phyloP scores from a whole-genome alignment of 1,140 invertebrate genomes.

The Centruroides vittatus region DNA sequence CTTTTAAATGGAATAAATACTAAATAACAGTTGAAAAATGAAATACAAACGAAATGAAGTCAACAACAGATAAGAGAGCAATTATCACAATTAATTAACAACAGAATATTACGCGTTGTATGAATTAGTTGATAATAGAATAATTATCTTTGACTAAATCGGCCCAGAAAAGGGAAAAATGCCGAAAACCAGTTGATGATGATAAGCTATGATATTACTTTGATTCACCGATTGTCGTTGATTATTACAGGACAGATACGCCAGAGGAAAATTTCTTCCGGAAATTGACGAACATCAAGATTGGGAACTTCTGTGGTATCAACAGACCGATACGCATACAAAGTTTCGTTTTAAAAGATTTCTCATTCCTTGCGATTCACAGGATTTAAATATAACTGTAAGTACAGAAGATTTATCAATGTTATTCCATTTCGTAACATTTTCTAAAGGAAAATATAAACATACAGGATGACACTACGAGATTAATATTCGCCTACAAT shows the following conservation, averaged over 20 bases:
- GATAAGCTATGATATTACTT: too few relatives aligned
- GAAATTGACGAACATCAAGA: conserved; percentile 19
- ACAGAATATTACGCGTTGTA: too few relatives aligned
- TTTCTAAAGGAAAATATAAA: not conserved
- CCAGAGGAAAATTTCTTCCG: conserved; percentile 17
- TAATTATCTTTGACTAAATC: too few relatives aligned
- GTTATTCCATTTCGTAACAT: not conserved
- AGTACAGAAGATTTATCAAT: not conserved
- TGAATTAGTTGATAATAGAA: too few relatives aligned
- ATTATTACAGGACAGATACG: conserved; percentile 19
- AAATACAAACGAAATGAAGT: too few relatives aligned
- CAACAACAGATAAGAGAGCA: too few relatives aligned
- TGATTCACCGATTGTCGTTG: not conserved
- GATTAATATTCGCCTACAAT: conserved; percentile 22
- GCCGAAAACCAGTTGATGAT: too few relatives aligned
- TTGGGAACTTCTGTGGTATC: conserved; percentile 19
- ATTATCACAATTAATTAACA: too few relatives aligned
- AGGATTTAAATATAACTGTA: conserved; percentile 12
- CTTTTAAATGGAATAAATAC: too few relatives aligned
- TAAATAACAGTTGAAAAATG: too few relatives aligned
- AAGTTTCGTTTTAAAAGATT: conserved; percentile 18
- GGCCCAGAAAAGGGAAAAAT: too few relatives aligned
- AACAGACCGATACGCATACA: conserved; percentile 22
- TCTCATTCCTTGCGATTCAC: conserved; percentile 21
- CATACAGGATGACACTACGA: conserved; percentile 20